Percentiles rank a stretch among this genome's conserved stretches.
These are phyloP conservation scores for Limnephilus auricula DNA, from an alignment of 2,888 invertebrate species.

Conservation along the genomic window DNA sequence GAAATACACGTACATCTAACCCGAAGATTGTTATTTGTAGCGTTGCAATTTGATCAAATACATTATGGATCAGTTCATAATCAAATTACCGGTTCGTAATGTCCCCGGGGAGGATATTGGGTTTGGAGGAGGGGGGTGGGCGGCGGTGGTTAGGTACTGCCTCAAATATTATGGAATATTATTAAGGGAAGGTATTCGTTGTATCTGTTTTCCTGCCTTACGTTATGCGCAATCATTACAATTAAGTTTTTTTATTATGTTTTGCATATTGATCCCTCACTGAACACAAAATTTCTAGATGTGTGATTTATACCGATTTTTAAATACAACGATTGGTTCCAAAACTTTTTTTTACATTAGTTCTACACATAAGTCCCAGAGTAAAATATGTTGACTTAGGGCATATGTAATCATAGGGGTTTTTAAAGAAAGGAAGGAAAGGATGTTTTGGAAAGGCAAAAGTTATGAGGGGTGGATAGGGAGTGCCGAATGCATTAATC, in stretches of 20 bases:
- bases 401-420: too few species aligned
- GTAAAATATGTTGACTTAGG: too few species aligned
- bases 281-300: too few species aligned
- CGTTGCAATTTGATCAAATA: slow-evolving; percentile 36
- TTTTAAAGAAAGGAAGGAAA: too few species aligned
- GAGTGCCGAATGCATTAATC: too few species aligned
- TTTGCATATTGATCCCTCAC: too few species aligned
- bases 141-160: neutral
- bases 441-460: too few species aligned
- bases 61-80: slow-evolving; percentile 64
- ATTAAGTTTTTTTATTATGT: neutral
- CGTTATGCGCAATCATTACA: neutral
- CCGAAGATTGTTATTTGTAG: neutral
- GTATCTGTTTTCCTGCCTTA: neutral
- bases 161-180: neutral
- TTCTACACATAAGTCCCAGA: too few species aligned
- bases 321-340: too few species aligned
- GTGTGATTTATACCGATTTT: too few species aligned
- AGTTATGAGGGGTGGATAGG: too few species aligned
- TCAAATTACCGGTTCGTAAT: slow-evolving; percentile 62
- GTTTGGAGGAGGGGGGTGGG: slow-evolving; percentile 11
- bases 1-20: neutral
- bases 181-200: neutral
- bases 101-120: slow-evolving; percentile 44
- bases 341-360: too few species aligned